These are phyloP conservation scores for Lasioglossum baleicum DNA, from an alignment of 1,140 invertebrate genomes.

Conservation along the genomic window DNA sequence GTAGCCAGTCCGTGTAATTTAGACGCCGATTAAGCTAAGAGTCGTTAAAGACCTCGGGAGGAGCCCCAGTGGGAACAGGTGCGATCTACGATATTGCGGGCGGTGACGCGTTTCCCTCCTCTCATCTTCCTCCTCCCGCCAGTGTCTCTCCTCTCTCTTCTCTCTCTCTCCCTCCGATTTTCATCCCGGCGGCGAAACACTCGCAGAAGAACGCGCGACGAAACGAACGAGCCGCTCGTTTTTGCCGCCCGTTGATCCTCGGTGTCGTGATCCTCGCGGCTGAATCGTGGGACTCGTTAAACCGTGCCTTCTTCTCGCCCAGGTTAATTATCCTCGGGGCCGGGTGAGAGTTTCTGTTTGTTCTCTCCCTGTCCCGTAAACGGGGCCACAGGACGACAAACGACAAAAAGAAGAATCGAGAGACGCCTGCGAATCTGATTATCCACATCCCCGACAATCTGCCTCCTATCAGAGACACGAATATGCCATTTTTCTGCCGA, in stretches of 20 bases:
- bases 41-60: conserved; percentile 17
- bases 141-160: background rate
- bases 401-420: background rate
- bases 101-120: background rate
- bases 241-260: conserved; percentile 23
- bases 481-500: background rate
- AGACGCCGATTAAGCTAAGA: conserved; percentile 35
- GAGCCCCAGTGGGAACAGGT: conserved; percentile 18
- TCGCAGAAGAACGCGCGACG: conserved; percentile 43
- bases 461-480: conserved; percentile 25
- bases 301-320: conserved; percentile 27
- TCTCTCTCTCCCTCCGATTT: background rate
- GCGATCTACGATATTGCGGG: conserved; percentile 26
- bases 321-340: conserved; percentile 42
- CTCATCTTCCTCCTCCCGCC: background rate
- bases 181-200: background rate
- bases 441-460: conserved; percentile 20
- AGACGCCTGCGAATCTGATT: conserved; percentile 14
- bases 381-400: background rate
- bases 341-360: conserved; percentile 27
- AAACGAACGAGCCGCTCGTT: conserved; percentile 43
- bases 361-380: background rate
- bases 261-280: conserved; percentile 40
- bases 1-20: conserved; percentile 35
- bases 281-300: conserved; percentile 53